Base-by-base conservation (phyloP, 2,113 vertebrate genomes). In the Nannospalax galili region DNA sequence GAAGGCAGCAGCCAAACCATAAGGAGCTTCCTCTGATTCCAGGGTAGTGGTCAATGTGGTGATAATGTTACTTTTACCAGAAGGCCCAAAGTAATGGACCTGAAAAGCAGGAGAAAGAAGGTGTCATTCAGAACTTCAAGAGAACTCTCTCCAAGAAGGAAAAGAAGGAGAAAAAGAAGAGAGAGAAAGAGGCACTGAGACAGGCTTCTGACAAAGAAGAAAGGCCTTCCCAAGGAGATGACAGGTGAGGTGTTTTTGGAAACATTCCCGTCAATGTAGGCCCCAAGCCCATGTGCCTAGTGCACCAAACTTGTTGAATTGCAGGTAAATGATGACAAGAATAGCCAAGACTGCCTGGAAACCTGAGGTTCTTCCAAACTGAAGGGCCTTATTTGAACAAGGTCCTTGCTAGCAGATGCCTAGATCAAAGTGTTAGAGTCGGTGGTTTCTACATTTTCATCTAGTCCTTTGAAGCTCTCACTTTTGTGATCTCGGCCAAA, bases 51-150 rank as follows among this genome's bases (percentile, higher is more conserved):
- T 56, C 22, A 2, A 2, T 37, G 0, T 40, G 10, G 60, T 96
- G 73, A 96, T 1, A 9, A 4, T 78, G 30, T 79, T 81, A 0
- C 28, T 97, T 94, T 93, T 35, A 97, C 96, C 97, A 99, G 99
- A 99, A 99, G 98, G 98, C 97, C 96, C 99, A 99, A 93, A 99
- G 99, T 96, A 99, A 99, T 48, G 99, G 99, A 30, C 99, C 99
- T 0, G 99, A 99, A 80, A 99, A 99, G 88, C 98, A 99, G 97
- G 99, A 99, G 96, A 99, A 99, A 85, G 99, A 99, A 45, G 99
- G 99, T 0, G 99, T 99, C 82, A 99, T 99, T 91, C 99, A 99
- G 97, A 99, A 99, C 97, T 99, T 99, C 98, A 99, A 99, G 97
- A 98, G 99, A 92, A 99, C 99, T 0, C 98, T 99, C 45, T 99